Evolutionary conservation across 92 coral and sea anemone species (phyloP), one percentile per base, ranked within the genome.

Genomic region (Bergia sp.): DNA sequence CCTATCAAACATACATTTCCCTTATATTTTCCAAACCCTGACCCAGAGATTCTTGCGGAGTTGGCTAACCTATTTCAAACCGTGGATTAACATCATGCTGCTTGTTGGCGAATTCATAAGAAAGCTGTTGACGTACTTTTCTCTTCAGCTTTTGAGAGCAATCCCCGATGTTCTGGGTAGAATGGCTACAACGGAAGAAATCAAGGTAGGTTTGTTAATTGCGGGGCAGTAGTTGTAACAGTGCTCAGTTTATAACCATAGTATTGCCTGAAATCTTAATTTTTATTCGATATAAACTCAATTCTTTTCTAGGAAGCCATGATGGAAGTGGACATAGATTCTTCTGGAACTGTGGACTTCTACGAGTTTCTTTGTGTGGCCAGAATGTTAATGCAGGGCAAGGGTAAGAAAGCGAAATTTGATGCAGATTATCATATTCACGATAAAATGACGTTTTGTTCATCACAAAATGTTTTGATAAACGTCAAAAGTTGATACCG

Each of bases 161-260:
- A 95, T 97, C 64, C 99, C 99, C 1, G 99, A 95, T 67, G 89
- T 94, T 2, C 87, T 97, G 58, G 99, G 99, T 49, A 90, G 98
- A 91, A 97, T 97, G 99, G 96, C 96, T 1, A 97, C 99, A 0
- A 97, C 99, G 12, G 99, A 97, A 89, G 99, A 97, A 91, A 93
- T 97, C 1, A 92, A 95, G 92, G 99, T 96, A n/a, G 10, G 91
- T 50, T 23, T 57, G 21, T 18, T 57, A 18, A 0, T 57, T 8
- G 4, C 7, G 18, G 64, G 13, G 64, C 64, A 0, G 64, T 3
- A 55, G 64, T 6, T 55, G 13, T 15, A 3, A 57, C 66, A 57
- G 21, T 15, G 66, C 66, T 18, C 21, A 57, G 66, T 57, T 15
- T 21, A 57, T 13, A 4, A 2, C 0, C 40, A 10, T 71, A 11